Evolutionary conservation across 1,140 invertebrate genomes (phyloP).

Genomic region (Eurosta solidaginis): DNA sequence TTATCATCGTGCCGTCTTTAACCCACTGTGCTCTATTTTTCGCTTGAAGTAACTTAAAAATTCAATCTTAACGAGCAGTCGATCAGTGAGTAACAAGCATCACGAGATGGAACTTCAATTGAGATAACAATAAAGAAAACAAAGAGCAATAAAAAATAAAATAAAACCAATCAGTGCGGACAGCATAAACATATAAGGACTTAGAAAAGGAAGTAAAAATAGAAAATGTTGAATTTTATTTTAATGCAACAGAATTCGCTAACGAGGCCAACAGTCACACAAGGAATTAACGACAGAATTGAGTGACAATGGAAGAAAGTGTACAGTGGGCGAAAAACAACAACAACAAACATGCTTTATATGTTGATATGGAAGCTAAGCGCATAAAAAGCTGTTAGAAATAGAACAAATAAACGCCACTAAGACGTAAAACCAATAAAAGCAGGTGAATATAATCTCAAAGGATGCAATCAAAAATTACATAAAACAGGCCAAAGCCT

Average conservation of each 20-base stretch:
- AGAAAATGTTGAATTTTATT: background rate
- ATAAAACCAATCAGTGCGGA: background rate
- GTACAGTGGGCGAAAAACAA: background rate
- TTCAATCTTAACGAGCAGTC: constrained; percentile 17
- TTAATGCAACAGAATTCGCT: constrained; percentile 9
- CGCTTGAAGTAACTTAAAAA: background rate
- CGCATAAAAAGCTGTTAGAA: background rate
- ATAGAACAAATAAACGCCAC: background rate
- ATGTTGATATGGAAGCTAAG: background rate
- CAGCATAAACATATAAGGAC: constrained; percentile 6
- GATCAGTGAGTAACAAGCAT: constrained; percentile 2
- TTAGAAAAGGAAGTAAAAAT: constrained; percentile 16
- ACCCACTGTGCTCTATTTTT: background rate
- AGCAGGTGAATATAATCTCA: background rate
- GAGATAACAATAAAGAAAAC: background rate
- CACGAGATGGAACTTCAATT: constrained; percentile 23
- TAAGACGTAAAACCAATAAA: background rate
- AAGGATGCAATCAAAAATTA: no score
- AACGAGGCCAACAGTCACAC: constrained; percentile 11
- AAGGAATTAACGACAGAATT: background rate
- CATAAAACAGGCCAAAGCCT: background rate
- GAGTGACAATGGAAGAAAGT: no score
- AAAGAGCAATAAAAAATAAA: background rate
- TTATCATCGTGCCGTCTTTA: background rate
- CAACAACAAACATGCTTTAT: background rate